Evolutionary conservation across 1,140 invertebrate species (phyloP).

Genomic region (Ips typographus): DNA sequence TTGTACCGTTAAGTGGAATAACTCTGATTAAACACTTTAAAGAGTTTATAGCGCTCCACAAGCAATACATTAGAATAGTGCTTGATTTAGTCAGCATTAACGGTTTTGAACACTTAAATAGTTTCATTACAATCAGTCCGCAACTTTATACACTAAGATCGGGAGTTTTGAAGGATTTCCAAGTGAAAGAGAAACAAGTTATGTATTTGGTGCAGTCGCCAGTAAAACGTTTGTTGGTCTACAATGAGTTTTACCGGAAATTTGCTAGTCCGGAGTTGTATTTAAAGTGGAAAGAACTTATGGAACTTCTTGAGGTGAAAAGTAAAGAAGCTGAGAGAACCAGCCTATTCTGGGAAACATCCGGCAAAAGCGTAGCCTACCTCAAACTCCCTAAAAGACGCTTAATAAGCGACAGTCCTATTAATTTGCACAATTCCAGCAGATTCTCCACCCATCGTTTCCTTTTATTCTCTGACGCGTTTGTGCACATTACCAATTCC

Average conservation of each 20-base stretch:
- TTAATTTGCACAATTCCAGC: slow-evolving; percentile 67
- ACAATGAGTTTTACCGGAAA: slow-evolving; percentile 27
- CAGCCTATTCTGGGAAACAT: slow-evolving; percentile 73
- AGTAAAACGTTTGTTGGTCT: slow-evolving; percentile 46
- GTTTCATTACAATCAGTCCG: slow-evolving; percentile 61
- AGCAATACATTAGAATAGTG: slow-evolving; percentile 70
- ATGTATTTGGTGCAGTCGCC: slow-evolving; percentile 62
- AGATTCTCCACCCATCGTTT: slow-evolving; percentile 75
- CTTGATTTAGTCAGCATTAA: slow-evolving; percentile 74
- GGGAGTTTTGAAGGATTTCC: slow-evolving; percentile 59
- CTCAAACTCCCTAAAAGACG: slow-evolving; percentile 68
- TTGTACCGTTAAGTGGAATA: slow-evolving; percentile 65
- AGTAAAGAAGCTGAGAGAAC: slow-evolving; percentile 70
- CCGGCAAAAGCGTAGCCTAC: slow-evolving; percentile 66
- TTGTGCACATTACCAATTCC: slow-evolving; percentile 69
- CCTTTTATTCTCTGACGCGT: slow-evolving; percentile 72
- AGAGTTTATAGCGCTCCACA: slow-evolving; percentile 71
- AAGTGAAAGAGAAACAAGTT: slow-evolving; percentile 56
- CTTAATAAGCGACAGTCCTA: slow-evolving; percentile 74
- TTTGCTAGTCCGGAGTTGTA: slow-evolving; percentile 49
- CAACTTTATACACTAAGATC: slow-evolving; percentile 57
- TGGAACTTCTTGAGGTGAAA: slow-evolving; percentile 63
- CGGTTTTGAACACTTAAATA: slow-evolving; percentile 68
- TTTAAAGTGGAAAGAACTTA: slow-evolving; percentile 62
- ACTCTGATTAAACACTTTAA: slow-evolving; percentile 69